These are phyloP conservation scores for Drosophila tripunctata DNA, from an alignment of 2,888 invertebrate species.

Conservation along the genomic window DNA sequence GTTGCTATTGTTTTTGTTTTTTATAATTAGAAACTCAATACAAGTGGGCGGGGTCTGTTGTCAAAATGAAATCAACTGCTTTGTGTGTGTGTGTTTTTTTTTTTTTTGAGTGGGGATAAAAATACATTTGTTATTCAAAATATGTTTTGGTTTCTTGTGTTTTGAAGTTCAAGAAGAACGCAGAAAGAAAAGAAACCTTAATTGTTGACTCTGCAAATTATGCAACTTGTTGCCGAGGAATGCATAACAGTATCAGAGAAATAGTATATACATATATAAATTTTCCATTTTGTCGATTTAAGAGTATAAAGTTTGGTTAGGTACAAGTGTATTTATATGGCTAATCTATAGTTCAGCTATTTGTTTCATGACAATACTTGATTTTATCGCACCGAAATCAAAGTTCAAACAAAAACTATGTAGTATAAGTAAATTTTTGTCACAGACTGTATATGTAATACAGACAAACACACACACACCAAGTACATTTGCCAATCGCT, in stretches of 20 bases:
- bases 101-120: not conserved
- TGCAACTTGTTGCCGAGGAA: slow-evolving; percentile 26
- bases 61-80: slow-evolving; percentile 3
- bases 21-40: slow-evolving; percentile 10
- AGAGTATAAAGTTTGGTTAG: slow-evolving; percentile 24
- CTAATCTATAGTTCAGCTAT: slow-evolving; percentile 32
- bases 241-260: slow-evolving; percentile 6
- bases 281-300: too few species aligned
- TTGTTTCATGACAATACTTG: slow-evolving; percentile 23
- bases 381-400: slow-evolving; percentile 65
- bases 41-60: slow-evolving; percentile 11
- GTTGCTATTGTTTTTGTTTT: not conserved
- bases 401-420: slow-evolving; percentile 57
- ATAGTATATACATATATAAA: not conserved
- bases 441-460: slow-evolving; percentile 10
- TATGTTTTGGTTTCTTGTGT: not conserved
- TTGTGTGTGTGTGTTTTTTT: not conserved
- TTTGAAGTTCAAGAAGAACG: not conserved
- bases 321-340: too few species aligned
- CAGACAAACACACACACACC: not conserved
- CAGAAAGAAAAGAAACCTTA: not conserved
- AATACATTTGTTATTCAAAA: slow-evolving; percentile 5
- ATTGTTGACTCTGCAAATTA: slow-evolving; percentile 16
- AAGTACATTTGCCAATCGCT: not conserved
- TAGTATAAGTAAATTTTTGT: slow-evolving; percentile 8